phyloP scores from a whole-genome alignment of 2,797 vertebrate genomes.

The Mastacembelus armatus region DNA sequence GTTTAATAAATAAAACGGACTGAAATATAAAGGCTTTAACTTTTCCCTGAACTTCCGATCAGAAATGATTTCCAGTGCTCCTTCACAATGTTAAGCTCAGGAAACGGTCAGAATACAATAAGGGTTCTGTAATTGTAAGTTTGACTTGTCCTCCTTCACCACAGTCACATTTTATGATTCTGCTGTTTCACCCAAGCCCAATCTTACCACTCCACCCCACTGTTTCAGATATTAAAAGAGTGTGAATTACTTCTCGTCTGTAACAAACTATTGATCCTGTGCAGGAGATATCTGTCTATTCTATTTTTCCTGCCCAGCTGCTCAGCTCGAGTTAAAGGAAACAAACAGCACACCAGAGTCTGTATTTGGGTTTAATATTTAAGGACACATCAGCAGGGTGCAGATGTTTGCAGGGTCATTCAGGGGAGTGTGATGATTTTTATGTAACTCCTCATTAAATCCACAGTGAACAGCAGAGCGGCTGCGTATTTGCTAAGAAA shows the following conservation, averaged over 20 bases:
- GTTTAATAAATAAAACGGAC: no score
- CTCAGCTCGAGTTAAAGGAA: constrained; percentile 13
- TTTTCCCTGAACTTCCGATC: no score
- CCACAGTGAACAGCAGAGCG: constrained; percentile 7
- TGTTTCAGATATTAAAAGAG: constrained; percentile 24
- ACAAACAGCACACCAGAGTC: constrained; percentile 9
- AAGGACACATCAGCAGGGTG: constrained; percentile 38
- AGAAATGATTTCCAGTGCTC: no score
- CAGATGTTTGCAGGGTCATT: constrained; percentile 42
- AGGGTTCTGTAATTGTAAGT: constrained; percentile 38
- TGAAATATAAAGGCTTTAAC: no score
- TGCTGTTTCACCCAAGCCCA: background rate
- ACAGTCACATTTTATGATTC: constrained; percentile 28
- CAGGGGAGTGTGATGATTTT: constrained; percentile 15
- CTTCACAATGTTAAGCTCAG: no score
- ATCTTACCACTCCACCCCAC: background rate
- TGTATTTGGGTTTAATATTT: constrained; percentile 11
- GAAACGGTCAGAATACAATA: constrained; percentile 29
- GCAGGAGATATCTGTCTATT: constrained; percentile 32
- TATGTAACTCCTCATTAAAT: constrained; percentile 26
- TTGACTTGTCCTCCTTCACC: constrained; percentile 25
- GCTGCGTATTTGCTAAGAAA: constrained; percentile 24
- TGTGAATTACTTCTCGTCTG: constrained; percentile 9
- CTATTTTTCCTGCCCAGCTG: constrained; percentile 1
- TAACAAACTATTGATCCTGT: constrained; percentile 25